phyloP scores from a whole-genome alignment of 2,113 vertebrate genomes.

The Petroica traversi region DNA sequence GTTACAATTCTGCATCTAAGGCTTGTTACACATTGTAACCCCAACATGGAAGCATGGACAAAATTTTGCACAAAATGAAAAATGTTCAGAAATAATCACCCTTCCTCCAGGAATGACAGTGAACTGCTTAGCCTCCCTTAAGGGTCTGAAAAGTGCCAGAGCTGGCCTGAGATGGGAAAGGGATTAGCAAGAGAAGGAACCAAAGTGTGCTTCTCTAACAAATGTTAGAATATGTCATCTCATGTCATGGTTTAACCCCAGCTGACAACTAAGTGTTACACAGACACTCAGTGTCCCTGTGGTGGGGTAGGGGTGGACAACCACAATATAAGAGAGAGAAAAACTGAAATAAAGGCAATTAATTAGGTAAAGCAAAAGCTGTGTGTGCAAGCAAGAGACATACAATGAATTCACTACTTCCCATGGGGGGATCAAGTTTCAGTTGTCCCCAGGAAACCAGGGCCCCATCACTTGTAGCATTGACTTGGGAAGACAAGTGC shows the following conservation, averaged over 20 bases:
- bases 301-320: not conserved
- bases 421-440: not conserved
- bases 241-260: not conserved
- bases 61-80: not conserved
- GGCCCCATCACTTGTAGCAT: not conserved
- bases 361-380: not conserved
- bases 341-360: not conserved
- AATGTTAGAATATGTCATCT: not conserved
- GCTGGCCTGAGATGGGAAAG: not conserved
- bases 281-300: rapidly evolving
- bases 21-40: not conserved
- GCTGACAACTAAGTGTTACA: no score
- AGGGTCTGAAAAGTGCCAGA: not conserved
- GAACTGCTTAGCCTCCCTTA: not conserved
- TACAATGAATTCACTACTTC: not conserved
- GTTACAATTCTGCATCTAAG: not conserved
- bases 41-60: not conserved
- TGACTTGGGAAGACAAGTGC: not conserved
- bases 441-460: not conserved
- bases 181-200: not conserved
- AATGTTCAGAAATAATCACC: not conserved
- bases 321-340: not conserved
- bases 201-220: not conserved
- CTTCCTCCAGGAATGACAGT: not conserved
- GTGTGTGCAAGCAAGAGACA: not conserved